Evolutionary conservation across 2,888 invertebrate genomes (phyloP), one percentile per base, ranked within the genome.

Genomic region (Drosophila macrospina): DNA sequence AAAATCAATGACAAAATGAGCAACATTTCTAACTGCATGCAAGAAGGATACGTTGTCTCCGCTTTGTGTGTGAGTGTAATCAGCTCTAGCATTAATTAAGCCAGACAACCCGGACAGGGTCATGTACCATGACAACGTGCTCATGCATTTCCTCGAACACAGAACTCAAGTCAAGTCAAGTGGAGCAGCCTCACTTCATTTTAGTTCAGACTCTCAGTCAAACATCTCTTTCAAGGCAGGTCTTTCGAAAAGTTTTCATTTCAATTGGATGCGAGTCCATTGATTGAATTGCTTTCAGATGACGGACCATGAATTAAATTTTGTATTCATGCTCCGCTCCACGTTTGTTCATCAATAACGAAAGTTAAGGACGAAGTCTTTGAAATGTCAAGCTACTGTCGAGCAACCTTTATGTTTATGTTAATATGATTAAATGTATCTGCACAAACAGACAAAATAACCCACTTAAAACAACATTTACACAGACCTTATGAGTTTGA

Each of bases 351-450:
- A 76, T 83, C 87, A 73, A 86, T 81, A 84, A 80, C 52, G 42
- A 48, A 54, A 64, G 45, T 20, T 30, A 34, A 34, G 59, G 60
- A 61, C 48, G 63, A 66, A 76, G 60, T 59, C 52, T 76, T 45
- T 61, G 55, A 73, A 88, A 84, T 77, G 69, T 80, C 85, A 69
- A 45, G 36, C 63, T 66, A 63, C 65, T 59, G 67, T 66, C 80
- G 65, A 62, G 64, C 42, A 24, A 34, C 48, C 62, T 42, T 56
- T 51, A 54, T 44, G 71, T 42, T 56, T 51, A 54, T 44, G 71
- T 74, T 89, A 86, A 89, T 88, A 89, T 89, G 88, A 85, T 86
- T 89, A 89, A 86, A 86, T 77, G 75, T 70, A 45, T 47, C 78
- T 80, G 68, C 37, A 48, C 47, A 82, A 74, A 69, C 69, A 54